Conservation (phyloP, 2,888 invertebrate species). For the Stegophylla sp. region DNA sequence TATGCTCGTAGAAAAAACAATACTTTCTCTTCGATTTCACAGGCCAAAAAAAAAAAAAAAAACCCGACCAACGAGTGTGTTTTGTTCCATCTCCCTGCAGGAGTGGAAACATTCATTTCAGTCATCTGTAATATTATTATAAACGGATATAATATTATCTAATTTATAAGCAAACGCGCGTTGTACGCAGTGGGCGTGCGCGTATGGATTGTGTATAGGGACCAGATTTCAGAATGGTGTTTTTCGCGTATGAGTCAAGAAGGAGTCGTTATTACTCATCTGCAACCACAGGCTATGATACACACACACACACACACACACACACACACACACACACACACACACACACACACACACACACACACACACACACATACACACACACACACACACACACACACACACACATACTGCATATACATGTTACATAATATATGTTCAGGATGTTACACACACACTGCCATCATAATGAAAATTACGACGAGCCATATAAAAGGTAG, state of each 20-base stretch:
- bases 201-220: no score
- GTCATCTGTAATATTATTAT: no score
- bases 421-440: background rate
- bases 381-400: background rate
- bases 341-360: background rate
- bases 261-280: no score
- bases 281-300: no score
- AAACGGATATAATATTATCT: no score
- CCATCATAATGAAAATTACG: background rate
- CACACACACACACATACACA: background rate
- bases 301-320: background rate
- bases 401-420: background rate
- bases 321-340: background rate
- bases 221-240: no score
- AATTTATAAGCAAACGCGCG: no score
- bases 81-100: background rate
- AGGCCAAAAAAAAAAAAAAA: no score
- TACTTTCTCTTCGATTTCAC: slow-evolving; percentile 36
- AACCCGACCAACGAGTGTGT: background rate
- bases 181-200: no score
- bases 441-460: background rate
- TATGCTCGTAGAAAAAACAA: background rate
- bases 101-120: no score
- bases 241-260: no score
- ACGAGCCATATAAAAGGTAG: background rate